A percentile compares a stretch with the other conserved stretches of the same genome.
Conservation (phyloP, 2,113 vertebrate species). For the Electrona antarctica region DNA sequence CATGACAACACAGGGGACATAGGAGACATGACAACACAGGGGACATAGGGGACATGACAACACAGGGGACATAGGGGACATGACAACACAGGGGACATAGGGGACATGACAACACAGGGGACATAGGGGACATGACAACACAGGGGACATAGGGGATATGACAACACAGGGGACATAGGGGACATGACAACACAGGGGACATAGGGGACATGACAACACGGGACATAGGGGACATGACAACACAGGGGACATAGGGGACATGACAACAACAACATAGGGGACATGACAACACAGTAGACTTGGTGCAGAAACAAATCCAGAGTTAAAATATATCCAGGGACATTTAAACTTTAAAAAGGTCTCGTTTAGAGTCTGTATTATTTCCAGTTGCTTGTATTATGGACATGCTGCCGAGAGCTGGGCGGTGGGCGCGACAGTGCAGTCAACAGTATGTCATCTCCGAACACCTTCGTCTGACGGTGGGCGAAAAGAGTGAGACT, state of each 20-base stretch:
- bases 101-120: slow-evolving; percentile 2
- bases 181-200: slow-evolving; percentile 2
- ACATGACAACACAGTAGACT: slow-evolving; percentile 17
- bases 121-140: not conserved
- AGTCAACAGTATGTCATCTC: slow-evolving; percentile 24
- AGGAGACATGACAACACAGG: not conserved
- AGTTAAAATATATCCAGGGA: not conserved
- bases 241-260: too few species aligned
- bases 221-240: not conserved
- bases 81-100: slow-evolving; percentile 1
- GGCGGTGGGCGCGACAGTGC: slow-evolving; percentile 60
- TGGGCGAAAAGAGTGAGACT: slow-evolving; percentile 6
- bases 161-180: slow-evolving; percentile 2
- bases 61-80: slow-evolving; percentile 9
- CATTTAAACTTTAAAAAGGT: slow-evolving; percentile 9
- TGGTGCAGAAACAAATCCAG: slow-evolving; percentile 29
- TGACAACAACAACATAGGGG: too few species aligned
- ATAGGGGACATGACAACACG: too few species aligned
- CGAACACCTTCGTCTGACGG: not conserved
- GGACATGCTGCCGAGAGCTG: slow-evolving; percentile 44
- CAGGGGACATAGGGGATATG: slow-evolving; percentile 11
- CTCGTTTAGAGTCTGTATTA: slow-evolving; percentile 33
- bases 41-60: not conserved
- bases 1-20: slow-evolving; percentile 5
- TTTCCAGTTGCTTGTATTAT: slow-evolving; percentile 31